phyloP scores from a whole-genome alignment of 2,797 vertebrate genomes.

The Anguilla marmorata region DNA sequence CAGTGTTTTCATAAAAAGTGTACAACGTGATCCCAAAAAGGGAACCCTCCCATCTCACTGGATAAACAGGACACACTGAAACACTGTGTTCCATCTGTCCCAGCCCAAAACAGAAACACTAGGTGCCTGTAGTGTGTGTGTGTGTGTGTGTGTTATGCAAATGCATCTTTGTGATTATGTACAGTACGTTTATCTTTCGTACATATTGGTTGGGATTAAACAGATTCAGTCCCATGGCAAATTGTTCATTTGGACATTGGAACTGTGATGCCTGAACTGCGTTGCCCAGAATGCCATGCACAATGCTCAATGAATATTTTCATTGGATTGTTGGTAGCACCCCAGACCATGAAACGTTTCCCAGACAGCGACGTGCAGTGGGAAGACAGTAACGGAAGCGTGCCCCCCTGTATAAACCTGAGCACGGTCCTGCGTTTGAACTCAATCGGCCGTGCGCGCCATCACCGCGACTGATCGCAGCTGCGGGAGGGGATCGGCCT shows the following conservation, averaged over 20 bases:
- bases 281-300: not conserved
- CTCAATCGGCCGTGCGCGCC: not conserved
- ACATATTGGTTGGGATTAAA: not conserved
- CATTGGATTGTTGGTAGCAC: not conserved
- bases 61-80: slow-evolving; percentile 23
- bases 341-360: not conserved
- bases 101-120: not conserved
- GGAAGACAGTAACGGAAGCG: not conserved
- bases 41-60: not conserved
- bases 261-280: not conserved
- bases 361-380: too few species aligned
- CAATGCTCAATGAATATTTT: not conserved
- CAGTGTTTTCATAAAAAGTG: slow-evolving; percentile 23
- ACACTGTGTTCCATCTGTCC: slow-evolving; percentile 11
- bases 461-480: not conserved
- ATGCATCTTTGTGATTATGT: slow-evolving; percentile 1
- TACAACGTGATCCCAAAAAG: not conserved
- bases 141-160: not conserved
- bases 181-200: not conserved
- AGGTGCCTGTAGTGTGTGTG: not conserved
- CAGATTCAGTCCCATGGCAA: not conserved
- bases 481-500: not conserved
- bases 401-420: not conserved
- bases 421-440: not conserved
- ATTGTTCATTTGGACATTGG: not conserved